Conservation (phyloP, 1,140 invertebrate species). For the Drosophila parvula region DNA sequence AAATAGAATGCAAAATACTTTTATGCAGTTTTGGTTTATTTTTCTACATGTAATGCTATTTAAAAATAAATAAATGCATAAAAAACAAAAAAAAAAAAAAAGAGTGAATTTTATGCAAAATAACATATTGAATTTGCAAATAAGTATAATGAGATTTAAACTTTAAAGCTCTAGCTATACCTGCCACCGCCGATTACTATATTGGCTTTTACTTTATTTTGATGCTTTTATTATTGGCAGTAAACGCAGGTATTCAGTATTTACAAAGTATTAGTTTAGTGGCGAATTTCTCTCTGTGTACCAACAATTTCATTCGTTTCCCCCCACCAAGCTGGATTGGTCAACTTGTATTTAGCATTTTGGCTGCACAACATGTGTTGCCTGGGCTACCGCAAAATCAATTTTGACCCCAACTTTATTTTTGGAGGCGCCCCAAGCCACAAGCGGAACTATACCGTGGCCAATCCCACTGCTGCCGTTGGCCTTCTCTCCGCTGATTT, state of each 20-base stretch:
- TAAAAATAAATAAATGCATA: no score
- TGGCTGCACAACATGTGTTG: slow-evolving; percentile 57
- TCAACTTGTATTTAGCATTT: slow-evolving; percentile 55
- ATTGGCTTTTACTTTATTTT: not conserved
- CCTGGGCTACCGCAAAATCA: slow-evolving; percentile 74
- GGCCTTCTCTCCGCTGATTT: slow-evolving; percentile 67
- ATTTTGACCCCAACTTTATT: slow-evolving; percentile 66
- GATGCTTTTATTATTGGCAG: not conserved
- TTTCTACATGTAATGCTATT: no score
- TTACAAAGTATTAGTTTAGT: not conserved
- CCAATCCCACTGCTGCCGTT: slow-evolving; percentile 55
- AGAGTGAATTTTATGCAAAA: no score
- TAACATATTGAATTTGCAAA: no score
- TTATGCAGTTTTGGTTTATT: no score
- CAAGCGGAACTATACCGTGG: slow-evolving; percentile 26
- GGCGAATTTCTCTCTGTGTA: slow-evolving; percentile 7
- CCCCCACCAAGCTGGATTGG: slow-evolving; percentile 13
- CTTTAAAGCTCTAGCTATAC: no score
- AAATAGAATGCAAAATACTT: no score
- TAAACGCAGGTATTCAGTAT: not conserved
- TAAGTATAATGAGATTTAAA: no score
- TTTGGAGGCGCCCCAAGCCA: slow-evolving; percentile 34
- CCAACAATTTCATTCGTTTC: not conserved
- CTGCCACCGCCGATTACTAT: not conserved
- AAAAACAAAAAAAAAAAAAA: no score